Percentiles rank a stretch among this genome's conserved stretches.
phyloP scores from a whole-genome alignment of 1,140 invertebrate species.

The Caenorhabditis brenneri region DNA sequence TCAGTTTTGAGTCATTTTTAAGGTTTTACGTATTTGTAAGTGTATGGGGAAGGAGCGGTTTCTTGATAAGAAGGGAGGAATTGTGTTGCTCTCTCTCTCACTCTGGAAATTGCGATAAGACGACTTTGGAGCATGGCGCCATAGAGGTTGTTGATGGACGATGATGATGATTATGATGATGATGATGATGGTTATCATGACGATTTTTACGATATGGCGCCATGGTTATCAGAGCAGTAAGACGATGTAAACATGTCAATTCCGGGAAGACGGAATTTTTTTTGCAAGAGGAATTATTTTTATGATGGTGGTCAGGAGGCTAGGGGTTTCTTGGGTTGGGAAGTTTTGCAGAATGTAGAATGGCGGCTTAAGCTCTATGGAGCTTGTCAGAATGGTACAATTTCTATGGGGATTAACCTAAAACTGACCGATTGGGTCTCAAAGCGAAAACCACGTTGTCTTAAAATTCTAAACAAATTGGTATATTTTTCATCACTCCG shows the following conservation, averaged over 20 bases:
- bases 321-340: no score
- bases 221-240: neutral
- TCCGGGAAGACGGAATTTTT: neutral
- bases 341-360: no score
- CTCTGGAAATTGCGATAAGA: neutral
- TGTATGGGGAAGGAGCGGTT: neutral
- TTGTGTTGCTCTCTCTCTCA: no score
- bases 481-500: no score
- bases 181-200: neutral
- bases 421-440: no score
- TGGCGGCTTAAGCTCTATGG: no score
- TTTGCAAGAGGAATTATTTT: neutral
- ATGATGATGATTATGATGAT: neutral
- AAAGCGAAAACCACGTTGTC: no score
- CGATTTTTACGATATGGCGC: neutral
- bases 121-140: neutral
- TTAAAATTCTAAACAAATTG: no score
- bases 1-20: slow-evolving; percentile 5
- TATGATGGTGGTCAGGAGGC: neutral
- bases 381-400: no score
- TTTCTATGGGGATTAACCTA: no score
- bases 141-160: slow-evolving; percentile 3
- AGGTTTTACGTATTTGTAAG: neutral
- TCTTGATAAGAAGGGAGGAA: neutral
- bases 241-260: neutral